Evolutionary conservation across 2,797 vertebrate genomes (phyloP), one percentile per base, ranked within the genome.

Genomic region (Hafferia zeledoni): DNA sequence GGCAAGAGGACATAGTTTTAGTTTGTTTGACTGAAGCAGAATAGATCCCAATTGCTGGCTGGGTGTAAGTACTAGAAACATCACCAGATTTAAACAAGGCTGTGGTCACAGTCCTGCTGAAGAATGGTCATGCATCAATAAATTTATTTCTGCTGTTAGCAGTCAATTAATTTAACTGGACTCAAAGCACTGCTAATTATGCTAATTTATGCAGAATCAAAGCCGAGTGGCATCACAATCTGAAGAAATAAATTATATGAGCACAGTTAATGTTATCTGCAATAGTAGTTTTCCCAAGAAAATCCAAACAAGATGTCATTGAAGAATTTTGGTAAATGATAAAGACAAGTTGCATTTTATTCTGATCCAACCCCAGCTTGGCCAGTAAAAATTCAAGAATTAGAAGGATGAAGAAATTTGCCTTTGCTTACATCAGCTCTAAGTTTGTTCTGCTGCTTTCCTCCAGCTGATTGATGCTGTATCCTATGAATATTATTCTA

Each of bases 31-130:
- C n/a, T 50, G 24, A 78, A 75, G 44, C 25, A 49, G 43, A n/a
- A 18, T n/a, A 71, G 41, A 49, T 82, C 9, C 6, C 13, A 71
- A 1, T 37, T 0, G 0, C 39, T 82, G 57, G 1, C 12, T 82
- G 57, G 8, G 3, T 71, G 22, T 53, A 65, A 7, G 28, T 59
- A 18, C 39, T 70, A 61, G n/a, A 79, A 90, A 77, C 39, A 37
- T 11, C 50, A 67, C 3, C 10, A 19, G 18, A 61, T 76, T 63
- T 70, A 68, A 77, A 23, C 16, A 83, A 72, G 46, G 20, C 11
- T 90, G 10, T 11, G 23, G 4, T 56, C 61, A 49, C 30, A n/a
- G 28, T 39, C 43, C 76, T 39, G 18, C 6, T 92, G 47, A 84
- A 79, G 39, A 91, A 60, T 12, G 17, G 12, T 39, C 47, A 55